phyloP scores from a whole-genome alignment of 2,113 vertebrate species.

The Callaeas wilsoni region DNA sequence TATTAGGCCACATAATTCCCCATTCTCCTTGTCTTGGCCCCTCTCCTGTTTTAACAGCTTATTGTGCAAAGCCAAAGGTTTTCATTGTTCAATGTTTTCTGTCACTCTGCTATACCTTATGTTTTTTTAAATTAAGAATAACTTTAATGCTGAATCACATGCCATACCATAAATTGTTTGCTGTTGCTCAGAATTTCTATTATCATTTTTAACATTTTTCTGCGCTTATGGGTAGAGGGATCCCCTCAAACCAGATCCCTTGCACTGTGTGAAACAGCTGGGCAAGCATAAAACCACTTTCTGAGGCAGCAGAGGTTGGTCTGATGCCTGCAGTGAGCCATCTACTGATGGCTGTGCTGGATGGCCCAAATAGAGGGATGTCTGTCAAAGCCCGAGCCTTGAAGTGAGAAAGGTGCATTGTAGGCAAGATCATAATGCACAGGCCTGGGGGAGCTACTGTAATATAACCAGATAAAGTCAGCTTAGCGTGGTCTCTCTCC shows the following conservation, averaged over 20 bases:
- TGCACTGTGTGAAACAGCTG: background rate
- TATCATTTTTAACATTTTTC: background rate
- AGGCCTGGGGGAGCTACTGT: background rate
- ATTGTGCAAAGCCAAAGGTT: background rate
- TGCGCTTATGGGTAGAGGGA: background rate
- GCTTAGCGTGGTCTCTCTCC: background rate
- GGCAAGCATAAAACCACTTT: background rate
- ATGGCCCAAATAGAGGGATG: background rate
- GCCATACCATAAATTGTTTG: background rate
- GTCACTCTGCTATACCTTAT: rapidly evolving
- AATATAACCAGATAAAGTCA: background rate
- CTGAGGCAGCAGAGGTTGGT: background rate
- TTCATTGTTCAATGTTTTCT: background rate
- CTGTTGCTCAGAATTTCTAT: background rate
- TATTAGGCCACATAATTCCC: background rate
- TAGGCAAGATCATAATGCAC: background rate
- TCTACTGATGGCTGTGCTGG: rapidly evolving
- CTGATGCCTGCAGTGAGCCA: too few species aligned
- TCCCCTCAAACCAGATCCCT: background rate
- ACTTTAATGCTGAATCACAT: background rate
- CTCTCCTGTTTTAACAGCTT: background rate
- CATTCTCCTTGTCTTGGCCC: rapidly evolving
- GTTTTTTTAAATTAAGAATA: background rate
- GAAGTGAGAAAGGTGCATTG: background rate
- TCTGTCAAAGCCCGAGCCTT: background rate